Evolutionary conservation across 2,888 invertebrate species (phyloP).

Genomic region (Dryobotodes eremita): DNA sequence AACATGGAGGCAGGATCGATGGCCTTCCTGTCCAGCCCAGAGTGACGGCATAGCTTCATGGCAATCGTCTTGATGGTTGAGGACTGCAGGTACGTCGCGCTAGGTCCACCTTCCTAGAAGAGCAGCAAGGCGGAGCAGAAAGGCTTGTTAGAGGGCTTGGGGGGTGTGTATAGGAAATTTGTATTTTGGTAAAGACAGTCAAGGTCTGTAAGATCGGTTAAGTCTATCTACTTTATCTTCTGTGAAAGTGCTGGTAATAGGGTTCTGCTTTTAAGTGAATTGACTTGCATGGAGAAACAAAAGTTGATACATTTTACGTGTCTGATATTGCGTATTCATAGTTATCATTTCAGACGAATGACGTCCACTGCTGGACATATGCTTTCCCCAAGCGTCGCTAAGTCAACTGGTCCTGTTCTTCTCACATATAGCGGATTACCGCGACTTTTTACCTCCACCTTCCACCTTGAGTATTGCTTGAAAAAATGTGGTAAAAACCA

Average conservation of each 20-base stretch:
- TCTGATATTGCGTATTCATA: not conserved
- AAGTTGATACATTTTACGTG: not conserved
- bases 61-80: conserved; percentile 84
- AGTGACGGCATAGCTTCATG: conserved; percentile 86
- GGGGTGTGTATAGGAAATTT: not conserved
- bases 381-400: not conserved
- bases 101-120: conserved; percentile 83
- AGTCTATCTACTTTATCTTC: not conserved
- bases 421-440: not conserved
- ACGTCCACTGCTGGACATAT: no score
- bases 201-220: not conserved
- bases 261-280: no score
- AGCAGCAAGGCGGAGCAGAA: not conserved
- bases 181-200: not conserved
- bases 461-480: not conserved
- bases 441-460: not conserved
- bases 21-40: conserved; percentile 83
- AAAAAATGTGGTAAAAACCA: not conserved
- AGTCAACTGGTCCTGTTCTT: not conserved
- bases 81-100: conserved; percentile 84
- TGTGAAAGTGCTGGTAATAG: not conserved
- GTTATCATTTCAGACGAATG: not conserved
- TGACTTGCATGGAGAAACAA: not conserved
- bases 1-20: conserved; percentile 89
- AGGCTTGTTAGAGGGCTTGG: not conserved